Evolutionary conservation across 1,140 invertebrate species (phyloP).

Genomic region (Drosophila ohnishii): DNA sequence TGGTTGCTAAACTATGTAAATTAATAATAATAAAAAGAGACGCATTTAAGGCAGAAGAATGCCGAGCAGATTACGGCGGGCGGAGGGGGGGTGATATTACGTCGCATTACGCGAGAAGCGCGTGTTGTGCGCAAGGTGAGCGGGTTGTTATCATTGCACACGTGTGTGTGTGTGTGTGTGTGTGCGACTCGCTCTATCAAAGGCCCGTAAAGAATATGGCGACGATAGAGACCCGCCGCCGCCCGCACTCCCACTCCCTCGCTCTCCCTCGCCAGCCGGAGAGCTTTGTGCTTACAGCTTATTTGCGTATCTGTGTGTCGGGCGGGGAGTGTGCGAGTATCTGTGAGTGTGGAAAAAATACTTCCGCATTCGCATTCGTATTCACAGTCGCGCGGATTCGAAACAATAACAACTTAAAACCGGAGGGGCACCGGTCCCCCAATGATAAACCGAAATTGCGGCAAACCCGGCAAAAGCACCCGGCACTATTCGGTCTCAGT

Average conservation of each 20-base stretch:
- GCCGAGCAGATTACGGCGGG: conserved; percentile 19
- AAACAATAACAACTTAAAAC: conserved; percentile 60
- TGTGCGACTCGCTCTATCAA: conserved; percentile 50
- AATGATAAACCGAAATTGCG: conserved; percentile 53
- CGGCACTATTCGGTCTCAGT: conserved; percentile 14
- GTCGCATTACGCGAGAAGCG: conserved; percentile 74
- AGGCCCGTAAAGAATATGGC: conserved; percentile 69
- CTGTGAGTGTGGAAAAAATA: conserved; percentile 55
- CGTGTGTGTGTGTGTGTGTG: conserved; percentile 4
- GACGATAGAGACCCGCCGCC: conserved; percentile 52
- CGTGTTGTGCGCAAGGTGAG: conserved; percentile 74
- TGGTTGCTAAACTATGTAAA: conserved; percentile 55
- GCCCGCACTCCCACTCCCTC: conserved; percentile 11
- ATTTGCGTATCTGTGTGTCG: conserved; percentile 62
- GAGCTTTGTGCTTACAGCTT: conserved; percentile 49
- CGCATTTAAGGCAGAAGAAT: conserved; percentile 62
- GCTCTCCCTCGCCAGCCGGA: conserved; percentile 1
- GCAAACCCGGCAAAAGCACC: conserved; percentile 23
- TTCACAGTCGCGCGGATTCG: conserved; percentile 33
- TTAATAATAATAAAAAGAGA: conserved; percentile 64
- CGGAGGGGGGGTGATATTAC: conserved; percentile 53
- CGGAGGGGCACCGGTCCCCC: conserved; percentile 10
- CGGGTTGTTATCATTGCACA: conserved; percentile 78
- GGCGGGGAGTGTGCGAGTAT: background rate
- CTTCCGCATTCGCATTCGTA: conserved; percentile 57